Evolutionary conservation across 2,113 vertebrate genomes (phyloP), one percentile per base, ranked within the genome.

Genomic region (Lathamus discolor): DNA sequence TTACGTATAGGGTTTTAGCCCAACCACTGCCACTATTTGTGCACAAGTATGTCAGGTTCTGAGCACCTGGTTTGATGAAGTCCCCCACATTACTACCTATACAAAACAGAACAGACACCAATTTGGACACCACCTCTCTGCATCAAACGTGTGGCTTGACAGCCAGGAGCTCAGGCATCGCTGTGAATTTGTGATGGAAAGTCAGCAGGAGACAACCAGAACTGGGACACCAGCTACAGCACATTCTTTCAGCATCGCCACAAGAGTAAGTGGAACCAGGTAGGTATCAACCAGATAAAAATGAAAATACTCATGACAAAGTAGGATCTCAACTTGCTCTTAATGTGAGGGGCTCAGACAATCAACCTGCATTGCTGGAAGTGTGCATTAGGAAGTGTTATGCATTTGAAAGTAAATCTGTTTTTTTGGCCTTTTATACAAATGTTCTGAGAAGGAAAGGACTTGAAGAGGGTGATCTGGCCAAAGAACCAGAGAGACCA

Each of bases 381-480:
- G 6, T 5, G 5, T 39, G 43, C 39, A 61, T 77, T 35, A 88
- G 33, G 41, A 82, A 88, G 33, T 2, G 12, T 17, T 69, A 66
- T 2, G 23, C n/a, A 67, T 48, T 16, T 69, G 55, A 75, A 94
- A 89, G 25, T 7, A 41, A 87, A 81, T 66, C 27, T 14, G n/a
- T 28, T 68, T 44, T 46, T 80, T 55, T 25, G 27, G 24, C 29
- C 13, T 81, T 88, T 19, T 37, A 13, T 35, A 82, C 7, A 74
- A 87, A 17, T 6, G 39, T 63, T 46, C 39, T 13, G 10, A 75
- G 29, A 74, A 52, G 31, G 3, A 76, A 90, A 94, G 11, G 12
- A 54, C 61, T 23, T n/a, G 9, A 74, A 48, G 22, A 51, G 3
- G 0, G 14, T 44, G 6, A 86, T 76, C 11, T 2, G 0, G 3